These are phyloP conservation scores for Actias luna DNA, from an alignment of 2,888 invertebrate species.

Conservation along the genomic window DNA sequence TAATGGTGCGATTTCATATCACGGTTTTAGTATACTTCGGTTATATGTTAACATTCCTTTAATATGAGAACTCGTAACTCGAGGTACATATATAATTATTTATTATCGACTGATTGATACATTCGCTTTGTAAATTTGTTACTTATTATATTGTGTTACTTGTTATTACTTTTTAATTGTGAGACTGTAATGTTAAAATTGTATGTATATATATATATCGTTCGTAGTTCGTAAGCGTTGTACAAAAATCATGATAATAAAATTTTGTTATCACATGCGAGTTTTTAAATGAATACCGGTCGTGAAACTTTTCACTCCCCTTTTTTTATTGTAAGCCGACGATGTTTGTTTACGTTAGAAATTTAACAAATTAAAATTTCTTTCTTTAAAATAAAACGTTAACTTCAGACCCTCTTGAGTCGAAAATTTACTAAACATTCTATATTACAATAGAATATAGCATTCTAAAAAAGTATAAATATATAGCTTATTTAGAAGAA, in stretches of 20 bases:
- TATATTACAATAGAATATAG: no score
- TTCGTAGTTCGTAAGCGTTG: slow-evolving; percentile 62
- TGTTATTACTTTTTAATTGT: slow-evolving; percentile 24
- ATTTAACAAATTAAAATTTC: background rate
- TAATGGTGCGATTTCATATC: no score
- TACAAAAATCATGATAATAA: slow-evolving; percentile 64
- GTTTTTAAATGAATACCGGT: background rate
- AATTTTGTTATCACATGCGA: slow-evolving; percentile 41
- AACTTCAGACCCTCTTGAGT: no score
- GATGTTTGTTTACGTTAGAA: background rate
- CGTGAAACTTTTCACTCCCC: background rate
- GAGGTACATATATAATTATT: slow-evolving; percentile 4
- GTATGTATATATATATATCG: slow-evolving; percentile 27
- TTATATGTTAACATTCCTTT: no score
- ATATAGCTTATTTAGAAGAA: no score
- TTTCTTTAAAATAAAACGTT: no score
- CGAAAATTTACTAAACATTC: no score
- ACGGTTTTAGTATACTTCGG: no score
- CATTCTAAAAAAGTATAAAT: no score
- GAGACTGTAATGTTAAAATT: slow-evolving; percentile 33
- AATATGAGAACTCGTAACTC: background rate
- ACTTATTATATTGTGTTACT: slow-evolving; percentile 7
- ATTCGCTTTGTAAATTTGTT: background rate
- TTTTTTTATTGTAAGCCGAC: background rate
- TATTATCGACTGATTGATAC: slow-evolving; percentile 11